Evolutionary conservation across 2,113 vertebrate genomes (phyloP).

Genomic region (Carettochelys insculpta): DNA sequence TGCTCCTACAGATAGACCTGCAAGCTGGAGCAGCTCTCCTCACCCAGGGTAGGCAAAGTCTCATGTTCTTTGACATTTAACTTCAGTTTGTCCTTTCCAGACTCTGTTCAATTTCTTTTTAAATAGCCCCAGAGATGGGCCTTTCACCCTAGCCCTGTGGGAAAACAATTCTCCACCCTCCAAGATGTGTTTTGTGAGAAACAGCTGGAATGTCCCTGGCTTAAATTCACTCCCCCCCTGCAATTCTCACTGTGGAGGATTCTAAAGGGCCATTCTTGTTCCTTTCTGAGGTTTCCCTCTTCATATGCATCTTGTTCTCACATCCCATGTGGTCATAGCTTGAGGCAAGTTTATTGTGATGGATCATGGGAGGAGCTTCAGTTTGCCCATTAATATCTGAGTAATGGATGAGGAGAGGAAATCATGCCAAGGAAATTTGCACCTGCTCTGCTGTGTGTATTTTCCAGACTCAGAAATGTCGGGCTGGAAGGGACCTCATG

Average conservation of each 20-base stretch:
- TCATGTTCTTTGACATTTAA: fast-evolving
- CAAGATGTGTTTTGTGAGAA: background rate
- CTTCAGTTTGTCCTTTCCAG: background rate
- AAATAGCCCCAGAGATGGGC: fast-evolving
- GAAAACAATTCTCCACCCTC: background rate
- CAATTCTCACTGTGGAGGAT: no score
- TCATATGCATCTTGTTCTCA: background rate
- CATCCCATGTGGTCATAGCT: no score
- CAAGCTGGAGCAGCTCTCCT: background rate
- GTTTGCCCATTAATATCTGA: background rate
- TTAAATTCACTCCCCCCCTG: background rate
- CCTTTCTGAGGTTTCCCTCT: background rate
- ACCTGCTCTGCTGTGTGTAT: background rate
- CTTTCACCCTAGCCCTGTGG: background rate
- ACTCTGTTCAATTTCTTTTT: background rate
- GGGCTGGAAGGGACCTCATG: background rate
- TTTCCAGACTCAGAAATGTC: background rate
- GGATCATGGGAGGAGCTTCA: background rate
- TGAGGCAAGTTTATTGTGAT: background rate
- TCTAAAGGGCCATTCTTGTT: background rate
- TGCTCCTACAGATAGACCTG: background rate
- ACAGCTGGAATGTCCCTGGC: background rate
- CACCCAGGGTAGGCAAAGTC: background rate
- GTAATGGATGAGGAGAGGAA: background rate
- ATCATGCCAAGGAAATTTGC: background rate